Evolutionary conservation across 2,113 vertebrate genomes (phyloP).

Genomic region (Nycticorax nycticorax): DNA sequence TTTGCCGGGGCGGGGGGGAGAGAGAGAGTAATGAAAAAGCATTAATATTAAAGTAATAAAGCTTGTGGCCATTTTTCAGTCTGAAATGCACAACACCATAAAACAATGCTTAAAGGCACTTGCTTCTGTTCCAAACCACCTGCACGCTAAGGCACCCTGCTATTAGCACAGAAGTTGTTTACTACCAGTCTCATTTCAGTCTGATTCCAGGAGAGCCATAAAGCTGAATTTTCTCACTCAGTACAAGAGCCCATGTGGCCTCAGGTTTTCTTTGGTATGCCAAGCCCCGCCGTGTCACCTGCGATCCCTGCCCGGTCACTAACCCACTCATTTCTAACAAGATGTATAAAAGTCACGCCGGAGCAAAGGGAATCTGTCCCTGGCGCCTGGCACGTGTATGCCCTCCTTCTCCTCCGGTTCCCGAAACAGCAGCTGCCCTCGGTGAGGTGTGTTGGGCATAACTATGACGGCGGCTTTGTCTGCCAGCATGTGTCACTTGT

Average conservation of each 20-base stretch:
- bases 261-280: not conserved
- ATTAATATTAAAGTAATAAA: conserved; percentile 50
- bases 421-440: not conserved
- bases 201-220: conserved; percentile 14
- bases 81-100: not conserved
- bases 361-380: not conserved
- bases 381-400: fast-evolving
- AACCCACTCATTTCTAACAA: not conserved
- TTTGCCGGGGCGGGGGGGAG: not conserved
- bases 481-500: fast-evolving
- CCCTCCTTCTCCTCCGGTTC: not conserved
- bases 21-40: not conserved
- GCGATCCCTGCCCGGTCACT: not conserved
- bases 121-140: conserved; percentile 42
- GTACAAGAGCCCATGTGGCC: not conserved
- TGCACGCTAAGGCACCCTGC: conserved; percentile 37
- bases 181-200: conserved; percentile 34
- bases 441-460: not conserved
- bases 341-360: not conserved
- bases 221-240: not conserved
- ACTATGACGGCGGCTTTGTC: not conserved
- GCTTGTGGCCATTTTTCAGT: conserved; percentile 44
- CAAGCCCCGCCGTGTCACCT: not conserved
- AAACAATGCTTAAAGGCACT: conserved; percentile 51
- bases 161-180: conserved; percentile 63